Evolutionary conservation across 2,113 vertebrate species (phyloP), one percentile per base, ranked within the genome.

Genomic region (Anolis carolinensis): DNA sequence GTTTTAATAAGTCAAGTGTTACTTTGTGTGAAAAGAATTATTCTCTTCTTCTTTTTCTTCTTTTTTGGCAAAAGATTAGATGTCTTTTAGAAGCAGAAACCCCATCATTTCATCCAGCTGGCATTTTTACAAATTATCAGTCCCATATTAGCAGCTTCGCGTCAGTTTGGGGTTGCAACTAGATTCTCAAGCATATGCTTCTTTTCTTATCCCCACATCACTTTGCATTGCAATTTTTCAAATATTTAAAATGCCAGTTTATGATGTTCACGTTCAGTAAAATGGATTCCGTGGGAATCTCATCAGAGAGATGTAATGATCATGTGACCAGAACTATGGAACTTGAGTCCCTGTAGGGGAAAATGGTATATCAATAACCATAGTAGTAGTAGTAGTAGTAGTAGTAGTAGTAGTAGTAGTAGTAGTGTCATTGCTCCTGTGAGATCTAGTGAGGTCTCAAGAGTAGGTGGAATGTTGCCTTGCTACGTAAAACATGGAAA

Each of bases 1-100:
- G 96, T 96, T 96, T 96, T 97, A 97, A 95, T 95, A 96, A 95
- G 94, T 95, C 93, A 94, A 92, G 95, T 97, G 96, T 95, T 96
- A 96, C 96, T 96, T 96, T 92, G 95, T 96, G 96, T 96, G 96
- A 97, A 97, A 96, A 96, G 93, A 96, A 93, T 78, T 76, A 7
- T 65, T 32, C 25, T 68, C 65, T 9, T 8, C 30, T 8, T n/a
- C 27, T 67, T 21, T 23, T 25, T 67, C 65, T 67, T 79, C 4
- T 72, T 44, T 32, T 50, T 96, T 79, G 32, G 92, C 95, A 95
- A 96, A 96, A 96, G 96, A 96, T 96, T 96, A 96, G 95, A 96
- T 96, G 95, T 96, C 95, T 96, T 96, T 95, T 95, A 96, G 95
- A 94, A 95, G 93, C 96, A 95, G 92, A 94, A 96, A 96, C 96